Percentiles rank a stretch among this genome's conserved stretches.
Evolutionary conservation across 1,140 invertebrate species (phyloP).

Genomic region (Cydia splendana): DNA sequence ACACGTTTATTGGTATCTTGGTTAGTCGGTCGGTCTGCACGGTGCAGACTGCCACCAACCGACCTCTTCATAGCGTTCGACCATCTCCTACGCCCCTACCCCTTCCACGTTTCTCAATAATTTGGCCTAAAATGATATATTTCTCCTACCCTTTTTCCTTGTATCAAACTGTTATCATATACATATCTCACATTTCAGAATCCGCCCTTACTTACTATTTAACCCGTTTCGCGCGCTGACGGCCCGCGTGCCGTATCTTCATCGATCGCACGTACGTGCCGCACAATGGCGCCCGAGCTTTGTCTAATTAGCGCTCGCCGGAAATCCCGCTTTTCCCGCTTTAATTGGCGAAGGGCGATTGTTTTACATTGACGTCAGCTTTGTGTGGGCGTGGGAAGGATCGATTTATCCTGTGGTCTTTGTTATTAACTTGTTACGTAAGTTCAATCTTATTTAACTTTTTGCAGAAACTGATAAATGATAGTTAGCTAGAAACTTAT

Average conservation of each 20-base stretch:
- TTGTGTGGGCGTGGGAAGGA: neutral
- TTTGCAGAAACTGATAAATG: too few relatives aligned
- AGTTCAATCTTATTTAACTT: too few relatives aligned
- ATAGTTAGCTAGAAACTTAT: too few relatives aligned
- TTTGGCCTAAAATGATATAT: too few relatives aligned
- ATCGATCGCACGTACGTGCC: slow-evolving; percentile 37
- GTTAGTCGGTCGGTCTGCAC: too few relatives aligned
- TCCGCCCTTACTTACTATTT: neutral
- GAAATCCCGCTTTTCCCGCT: slow-evolving; percentile 4
- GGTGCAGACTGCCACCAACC: too few relatives aligned
- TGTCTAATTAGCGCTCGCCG: slow-evolving; percentile 35
- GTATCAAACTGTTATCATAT: too few relatives aligned
- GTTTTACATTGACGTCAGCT: slow-evolving; percentile 4
- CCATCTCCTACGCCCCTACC: too few relatives aligned
- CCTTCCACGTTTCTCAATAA: too few relatives aligned
- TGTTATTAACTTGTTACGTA: neutral
- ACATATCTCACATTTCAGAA: neutral
- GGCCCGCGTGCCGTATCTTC: slow-evolving; percentile 39
- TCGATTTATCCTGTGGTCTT: neutral
- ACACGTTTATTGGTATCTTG: too few relatives aligned
- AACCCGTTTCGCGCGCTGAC: neutral
- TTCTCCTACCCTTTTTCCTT: too few relatives aligned
- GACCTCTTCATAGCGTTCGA: too few relatives aligned
- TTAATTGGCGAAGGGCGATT: slow-evolving; percentile 11
- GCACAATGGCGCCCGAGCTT: slow-evolving; percentile 33